Evolutionary conservation across 1,140 invertebrate species (phyloP).

Genomic region (Heliconius himera): DNA sequence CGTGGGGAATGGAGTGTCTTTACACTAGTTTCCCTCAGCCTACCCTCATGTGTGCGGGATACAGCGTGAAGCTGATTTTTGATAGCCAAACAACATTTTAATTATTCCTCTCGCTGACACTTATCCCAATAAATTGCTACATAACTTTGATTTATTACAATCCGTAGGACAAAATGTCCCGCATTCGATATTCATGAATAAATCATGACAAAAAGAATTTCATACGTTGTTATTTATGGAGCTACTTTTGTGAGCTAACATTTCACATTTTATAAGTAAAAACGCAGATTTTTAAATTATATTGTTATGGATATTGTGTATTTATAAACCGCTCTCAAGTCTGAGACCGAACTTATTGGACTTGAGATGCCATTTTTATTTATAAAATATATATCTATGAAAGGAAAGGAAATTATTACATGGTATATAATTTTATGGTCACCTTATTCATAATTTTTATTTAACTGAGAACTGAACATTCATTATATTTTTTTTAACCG

Average conservation of each 20-base stretch:
- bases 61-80: too few relatives aligned
- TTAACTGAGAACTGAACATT: too few relatives aligned
- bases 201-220: slow-evolving; percentile 8
- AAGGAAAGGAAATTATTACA: too few relatives aligned
- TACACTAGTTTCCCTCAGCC: too few relatives aligned
- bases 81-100: slow-evolving; percentile 2
- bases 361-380: too few relatives aligned
- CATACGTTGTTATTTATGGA: slow-evolving; percentile 1
- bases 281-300: not conserved
- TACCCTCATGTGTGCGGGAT: too few relatives aligned
- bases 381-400: too few relatives aligned
- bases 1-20: too few relatives aligned
- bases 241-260: not conserved
- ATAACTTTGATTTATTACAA: slow-evolving; percentile 13
- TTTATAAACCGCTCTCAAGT: not conserved
- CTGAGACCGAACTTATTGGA: too few relatives aligned
- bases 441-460: too few relatives aligned
- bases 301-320: not conserved
- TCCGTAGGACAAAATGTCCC: slow-evolving; percentile 6
- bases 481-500: too few relatives aligned
- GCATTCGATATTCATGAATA: slow-evolving; percentile 8
- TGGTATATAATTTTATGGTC: too few relatives aligned
- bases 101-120: not conserved
- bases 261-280: not conserved
- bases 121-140: slow-evolving; percentile 6